Evolutionary conservation across 1,140 invertebrate genomes (phyloP), one percentile per base, ranked within the genome.

Genomic region (Uloborus diversus): DNA sequence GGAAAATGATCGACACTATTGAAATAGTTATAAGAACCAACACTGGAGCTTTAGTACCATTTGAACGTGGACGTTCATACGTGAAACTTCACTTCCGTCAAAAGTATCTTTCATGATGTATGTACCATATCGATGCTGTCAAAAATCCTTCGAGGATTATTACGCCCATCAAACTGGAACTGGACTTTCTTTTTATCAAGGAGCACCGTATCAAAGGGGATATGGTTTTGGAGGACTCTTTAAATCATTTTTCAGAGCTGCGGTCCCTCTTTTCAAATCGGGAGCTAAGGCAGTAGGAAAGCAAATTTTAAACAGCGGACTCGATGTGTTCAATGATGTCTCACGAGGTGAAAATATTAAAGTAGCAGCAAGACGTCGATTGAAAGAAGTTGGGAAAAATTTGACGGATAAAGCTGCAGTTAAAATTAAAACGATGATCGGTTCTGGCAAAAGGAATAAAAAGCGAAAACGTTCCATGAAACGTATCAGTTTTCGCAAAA

Each of bases 21-120:
- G 57, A 61, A 61, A 32, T 61, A 23, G 57, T 27, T 61, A 61
- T 61, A 61, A 61, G 57, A 20, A 61, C 57, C 4, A 7, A 32
- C 25, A 61, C 25, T 2, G 57, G 57, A 1, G 57, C 5, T 28
- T 30, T 30, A 27, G 20, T 20, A 1, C 27, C 57, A 61, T 61
- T 61, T 32, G 57, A 61, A 20, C 2, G 57, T 9, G 57, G 57
- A 30, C 7, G 57, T 23, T 61, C 27, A 32, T 61, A 61, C 30
- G 49, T 61, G 30, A 61, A 61, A 32, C 30, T 61, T 30, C 57
- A 61, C 25, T 61, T 61, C n/a, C 57, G 57, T 61, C 57, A 30
- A 32, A 61, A 61, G 20, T 32, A 61, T 13, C 25, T 61, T 7
- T 61, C 27, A 30, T 61, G 11, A 30, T 61, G 30, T 61, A 61